phyloP scores from a whole-genome alignment of 2,888 invertebrate genomes.

The Harpagoxenus sublaevis region DNA sequence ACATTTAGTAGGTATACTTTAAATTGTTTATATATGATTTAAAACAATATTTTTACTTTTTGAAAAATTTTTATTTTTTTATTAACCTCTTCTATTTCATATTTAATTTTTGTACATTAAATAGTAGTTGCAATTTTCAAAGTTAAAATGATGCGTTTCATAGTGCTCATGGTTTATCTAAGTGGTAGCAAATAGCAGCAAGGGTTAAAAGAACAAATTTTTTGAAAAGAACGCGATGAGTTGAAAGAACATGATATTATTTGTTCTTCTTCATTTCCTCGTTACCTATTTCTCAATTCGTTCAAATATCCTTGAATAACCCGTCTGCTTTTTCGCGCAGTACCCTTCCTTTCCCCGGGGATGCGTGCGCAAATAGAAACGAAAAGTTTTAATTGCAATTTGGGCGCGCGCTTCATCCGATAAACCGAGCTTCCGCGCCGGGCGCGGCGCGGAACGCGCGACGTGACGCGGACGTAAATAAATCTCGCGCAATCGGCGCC shows the following conservation, averaged over 20 bases:
- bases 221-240: not conserved
- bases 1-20: not conserved
- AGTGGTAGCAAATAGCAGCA: not conserved
- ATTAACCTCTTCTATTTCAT: not conserved
- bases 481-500: conserved; percentile 59
- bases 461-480: conserved; percentile 59
- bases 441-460: conserved; percentile 4
- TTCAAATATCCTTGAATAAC: conserved; percentile 8
- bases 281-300: conserved; percentile 13
- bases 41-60: not conserved
- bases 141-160: not conserved
- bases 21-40: not conserved
- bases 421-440: conserved; percentile 45
- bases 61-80: not conserved
- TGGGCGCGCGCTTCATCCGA: conserved; percentile 50
- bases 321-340: conserved; percentile 6
- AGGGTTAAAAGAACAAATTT: not conserved
- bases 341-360: not conserved
- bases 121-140: not conserved
- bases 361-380: conserved; percentile 47
- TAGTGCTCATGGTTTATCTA: not conserved
- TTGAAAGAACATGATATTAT: not conserved
- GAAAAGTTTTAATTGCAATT: conserved; percentile 58
- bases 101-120: not conserved
- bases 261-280: not conserved